Evolutionary conservation across 2,888 invertebrate genomes (phyloP), one percentile per base, ranked within the genome.

Genomic region (Eumacrocentrus americanus): DNA sequence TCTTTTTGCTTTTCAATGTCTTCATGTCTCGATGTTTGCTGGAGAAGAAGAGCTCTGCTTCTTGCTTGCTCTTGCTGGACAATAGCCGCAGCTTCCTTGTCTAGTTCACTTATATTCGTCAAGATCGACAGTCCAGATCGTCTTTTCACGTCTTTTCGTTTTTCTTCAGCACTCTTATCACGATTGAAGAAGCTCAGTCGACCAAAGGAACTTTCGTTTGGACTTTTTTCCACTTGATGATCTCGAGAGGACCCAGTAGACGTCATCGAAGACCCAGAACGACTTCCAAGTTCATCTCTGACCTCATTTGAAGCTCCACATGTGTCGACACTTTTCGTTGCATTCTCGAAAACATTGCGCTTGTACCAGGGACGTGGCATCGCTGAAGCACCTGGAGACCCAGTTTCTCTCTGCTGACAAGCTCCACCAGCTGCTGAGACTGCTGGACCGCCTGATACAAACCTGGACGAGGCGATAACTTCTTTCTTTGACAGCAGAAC

Each of bases 61-160:
- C 75, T 72, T 0, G 79, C 81, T 61, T 83, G 83, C 61, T 84
- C 83, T 53, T 83, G 85, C 75, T 87, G 86, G 44, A 91, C 86
- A 67, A 92, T 90, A 78, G 89, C 89, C 1, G 88, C 86, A 0
- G 91, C 91, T 79, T 92, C 90, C 68, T 89, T 86, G 75, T 92
- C 92, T 63, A 92, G 80, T 77, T 91, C 91, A 73, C 91, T 91
- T 67, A 91, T 91, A 75, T 88, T 91, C 0, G 90, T 89, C 50
- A 91, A 80, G 63, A 87, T 83, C 70, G 85, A 84, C 77, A 90
- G 70, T 69, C 85, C 84, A 0, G 86, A 82, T 81, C 83, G 85
- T 55, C 86, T 79, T 72, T 86, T 87, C 42, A 82, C 83, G 1
- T 83, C 81, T 20, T 73, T 77, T 18, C 73, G 76, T 6, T 74